phyloP scores from a whole-genome alignment of 2,797 vertebrate species.

The Dendrocincla tyrannina region DNA sequence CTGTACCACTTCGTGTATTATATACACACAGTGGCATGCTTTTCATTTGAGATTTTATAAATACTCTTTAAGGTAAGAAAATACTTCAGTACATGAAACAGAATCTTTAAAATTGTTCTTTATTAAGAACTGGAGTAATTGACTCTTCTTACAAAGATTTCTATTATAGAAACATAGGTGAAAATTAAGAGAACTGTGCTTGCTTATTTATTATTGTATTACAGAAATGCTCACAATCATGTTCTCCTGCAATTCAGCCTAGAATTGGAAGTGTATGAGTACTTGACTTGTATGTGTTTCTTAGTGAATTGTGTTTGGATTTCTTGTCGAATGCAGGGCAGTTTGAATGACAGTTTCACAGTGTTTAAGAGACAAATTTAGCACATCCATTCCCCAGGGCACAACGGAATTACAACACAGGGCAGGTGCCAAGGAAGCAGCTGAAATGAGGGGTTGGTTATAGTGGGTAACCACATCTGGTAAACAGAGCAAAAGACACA shows the following conservation, averaged over 20 bases:
- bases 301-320: neutral
- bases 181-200: neutral
- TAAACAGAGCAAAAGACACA: neutral
- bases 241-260: neutral
- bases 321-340: neutral
- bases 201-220: neutral
- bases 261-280: neutral
- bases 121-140: neutral
- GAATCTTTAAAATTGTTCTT: neutral
- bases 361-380: constrained; percentile 27
- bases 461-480: constrained; percentile 2
- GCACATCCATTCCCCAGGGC: neutral
- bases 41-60: neutral
- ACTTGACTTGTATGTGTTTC: neutral
- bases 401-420: neutral
- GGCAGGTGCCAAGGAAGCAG: neutral
- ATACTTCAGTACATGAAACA: neutral
- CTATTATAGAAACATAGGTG: neutral
- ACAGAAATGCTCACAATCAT: neutral
- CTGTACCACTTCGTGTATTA: neutral
- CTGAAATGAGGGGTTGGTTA: neutral
- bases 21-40: neutral
- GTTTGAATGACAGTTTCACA: neutral
- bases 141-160: neutral
- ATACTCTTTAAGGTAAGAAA: neutral